Evolutionary conservation across 2,888 invertebrate species (phyloP), one percentile per base, ranked within the genome.

Genomic region (Merodon equestris): DNA sequence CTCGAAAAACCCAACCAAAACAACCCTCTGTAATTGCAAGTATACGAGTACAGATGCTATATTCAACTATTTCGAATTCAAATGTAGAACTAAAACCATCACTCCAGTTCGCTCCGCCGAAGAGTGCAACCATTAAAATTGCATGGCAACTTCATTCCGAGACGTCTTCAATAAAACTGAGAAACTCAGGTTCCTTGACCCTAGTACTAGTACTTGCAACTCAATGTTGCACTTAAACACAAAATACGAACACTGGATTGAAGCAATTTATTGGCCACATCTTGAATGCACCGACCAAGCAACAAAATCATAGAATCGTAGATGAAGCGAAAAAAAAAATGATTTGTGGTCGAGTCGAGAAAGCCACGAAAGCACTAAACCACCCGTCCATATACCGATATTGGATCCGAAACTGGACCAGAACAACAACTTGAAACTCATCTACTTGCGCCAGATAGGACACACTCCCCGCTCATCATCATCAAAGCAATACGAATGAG

Each of bases 191-290:
- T 66, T 44, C 34, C 48, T 76, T 71, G 58, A 71, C 70, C 71
- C 27, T 7, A 38, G 19, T n/a, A 38, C 51, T 7, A 44, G 19
- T 10, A 45, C 51, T 40, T 47, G 38, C 34, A 7, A 45, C 9
- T 54, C 36, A 73, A 72, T 77, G 77, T 77, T 77, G 61, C 57
- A 58, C 53, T 77, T n/a, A n/a, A n/a, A n/a, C n/a, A n/a, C n/a
- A n/a, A 67, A 67, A 77, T 72, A 67, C 72, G 73, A 68, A 67
- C 72, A 48, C 61, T 63, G 72, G 73, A 77, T 73, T 77, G 67
- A 72, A 63, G 72, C 66, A 77, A 77, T 77, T 73, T 77, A 73
- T 77, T 73, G 67, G 48, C 77, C 67, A 77, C 73, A 77, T 73
- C 67, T 63, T 45, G 36, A 42, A 72, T 73, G 77, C 48, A 72